These are phyloP conservation scores for Cheilosia scutellata DNA, from an alignment of 2,888 invertebrate genomes.

Conservation along the genomic window DNA sequence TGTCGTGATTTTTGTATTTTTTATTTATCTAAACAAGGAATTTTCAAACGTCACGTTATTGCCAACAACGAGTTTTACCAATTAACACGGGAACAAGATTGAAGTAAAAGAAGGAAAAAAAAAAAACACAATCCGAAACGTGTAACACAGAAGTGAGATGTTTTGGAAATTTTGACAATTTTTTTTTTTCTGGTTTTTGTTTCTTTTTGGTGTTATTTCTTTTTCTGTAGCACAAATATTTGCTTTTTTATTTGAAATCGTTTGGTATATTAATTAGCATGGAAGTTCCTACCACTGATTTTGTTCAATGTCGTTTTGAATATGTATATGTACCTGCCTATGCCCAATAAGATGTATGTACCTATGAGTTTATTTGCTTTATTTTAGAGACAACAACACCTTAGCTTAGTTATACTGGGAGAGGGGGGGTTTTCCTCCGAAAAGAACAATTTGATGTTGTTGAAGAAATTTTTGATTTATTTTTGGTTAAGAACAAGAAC, in stretches of 20 bases:
- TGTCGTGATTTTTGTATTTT: constrained; percentile 12
- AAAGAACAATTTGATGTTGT: no score
- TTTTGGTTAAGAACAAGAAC: no score
- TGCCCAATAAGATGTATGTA: background rate
- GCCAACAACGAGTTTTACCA: constrained; percentile 55
- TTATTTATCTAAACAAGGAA: constrained; percentile 30
- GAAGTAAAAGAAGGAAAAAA: background rate
- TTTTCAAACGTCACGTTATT: constrained; percentile 59
- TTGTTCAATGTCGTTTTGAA: constrained; percentile 73
- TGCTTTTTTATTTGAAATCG: constrained; percentile 57
- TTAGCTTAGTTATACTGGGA: background rate
- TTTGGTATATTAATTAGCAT: constrained; percentile 65
- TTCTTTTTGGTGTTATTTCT: constrained; percentile 76
- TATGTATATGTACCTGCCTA: constrained; percentile 75
- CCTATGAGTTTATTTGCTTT: constrained; percentile 24
- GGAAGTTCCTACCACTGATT: constrained; percentile 26
- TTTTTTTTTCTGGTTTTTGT: constrained; percentile 38
- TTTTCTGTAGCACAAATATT: constrained; percentile 77
- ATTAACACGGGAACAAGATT: constrained; percentile 65
- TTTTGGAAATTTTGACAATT: constrained; percentile 71
- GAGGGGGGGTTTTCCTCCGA: no score
- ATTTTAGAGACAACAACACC: constrained; percentile 20
- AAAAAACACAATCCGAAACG: constrained; percentile 52
- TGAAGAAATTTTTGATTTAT: no score
- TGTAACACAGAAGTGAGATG: constrained; percentile 76